Conservation (phyloP, 2,888 invertebrate genomes). For the Hypselothyrea guttata region DNA sequence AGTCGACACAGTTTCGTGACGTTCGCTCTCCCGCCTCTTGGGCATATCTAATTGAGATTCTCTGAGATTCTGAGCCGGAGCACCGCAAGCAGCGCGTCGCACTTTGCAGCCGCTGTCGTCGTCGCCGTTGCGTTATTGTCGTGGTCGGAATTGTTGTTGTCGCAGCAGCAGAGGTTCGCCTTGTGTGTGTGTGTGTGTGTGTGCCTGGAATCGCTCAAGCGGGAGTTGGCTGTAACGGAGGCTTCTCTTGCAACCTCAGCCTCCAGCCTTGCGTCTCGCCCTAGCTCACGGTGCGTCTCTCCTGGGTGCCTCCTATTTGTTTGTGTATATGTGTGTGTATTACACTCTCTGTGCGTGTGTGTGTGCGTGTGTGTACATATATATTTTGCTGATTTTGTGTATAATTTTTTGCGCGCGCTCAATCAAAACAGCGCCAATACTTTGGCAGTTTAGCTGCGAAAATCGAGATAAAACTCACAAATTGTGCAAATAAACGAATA, state of each 20-base stretch:
- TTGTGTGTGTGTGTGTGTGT: slow-evolving; percentile 27
- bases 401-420: slow-evolving; percentile 77
- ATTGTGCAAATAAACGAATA: neutral
- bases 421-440: slow-evolving; percentile 64
- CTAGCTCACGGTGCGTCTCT: slow-evolving; percentile 63
- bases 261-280: slow-evolving; percentile 44
- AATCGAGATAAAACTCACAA: slow-evolving; percentile 1
- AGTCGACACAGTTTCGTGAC: slow-evolving; percentile 53
- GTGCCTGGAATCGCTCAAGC: slow-evolving; percentile 63
- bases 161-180: slow-evolving; percentile 26
- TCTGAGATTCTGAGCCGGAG: slow-evolving; percentile 31
- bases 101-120: slow-evolving; percentile 50
- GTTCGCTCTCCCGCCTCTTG: slow-evolving; percentile 15
- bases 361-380: slow-evolving; percentile 42
- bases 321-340: slow-evolving; percentile 21
- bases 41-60: neutral
- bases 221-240: slow-evolving; percentile 51
- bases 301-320: slow-evolving; percentile 40
- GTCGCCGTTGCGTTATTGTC: slow-evolving; percentile 50
- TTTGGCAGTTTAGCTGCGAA: neutral
- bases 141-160: slow-evolving; percentile 45
- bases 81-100: slow-evolving; percentile 41
- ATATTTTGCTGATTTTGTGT: slow-evolving; percentile 69
- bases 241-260: slow-evolving; percentile 40
- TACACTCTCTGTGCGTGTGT: no score